Evolutionary conservation across 2,113 vertebrate genomes (phyloP).

Genomic region (Pollimyrus isidori): DNA sequence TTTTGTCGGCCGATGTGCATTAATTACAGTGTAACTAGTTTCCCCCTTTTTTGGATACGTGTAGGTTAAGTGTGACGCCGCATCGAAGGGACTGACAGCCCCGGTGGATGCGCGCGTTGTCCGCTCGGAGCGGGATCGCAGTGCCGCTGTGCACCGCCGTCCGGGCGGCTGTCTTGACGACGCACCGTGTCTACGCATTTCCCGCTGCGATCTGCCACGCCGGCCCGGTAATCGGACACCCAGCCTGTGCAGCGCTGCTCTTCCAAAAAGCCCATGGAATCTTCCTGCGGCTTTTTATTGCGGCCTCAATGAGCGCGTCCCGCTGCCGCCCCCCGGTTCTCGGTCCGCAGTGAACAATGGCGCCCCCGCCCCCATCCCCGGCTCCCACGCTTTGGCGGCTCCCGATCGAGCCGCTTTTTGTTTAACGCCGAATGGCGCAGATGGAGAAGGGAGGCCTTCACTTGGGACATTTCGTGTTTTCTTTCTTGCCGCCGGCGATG

Average conservation of each 20-base stretch:
- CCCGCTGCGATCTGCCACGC: not conserved
- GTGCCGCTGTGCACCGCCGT: not conserved
- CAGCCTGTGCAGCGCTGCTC: not conserved
- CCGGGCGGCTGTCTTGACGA: not conserved
- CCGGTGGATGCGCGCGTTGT: not conserved
- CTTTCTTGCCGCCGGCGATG: not conserved
- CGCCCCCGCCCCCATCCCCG: constrained; percentile 31
- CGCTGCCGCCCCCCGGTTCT: constrained; percentile 23
- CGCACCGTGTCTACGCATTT: not conserved
- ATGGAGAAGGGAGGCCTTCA: constrained; percentile 16
- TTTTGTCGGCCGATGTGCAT: not conserved
- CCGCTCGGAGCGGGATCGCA: too few species aligned
- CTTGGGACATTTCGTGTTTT: not conserved
- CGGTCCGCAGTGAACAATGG: constrained; percentile 64
- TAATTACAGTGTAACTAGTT: not conserved
- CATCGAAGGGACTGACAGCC: not conserved
- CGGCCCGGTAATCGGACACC: not conserved
- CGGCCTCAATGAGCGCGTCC: not conserved
- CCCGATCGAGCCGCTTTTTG: constrained; percentile 26
- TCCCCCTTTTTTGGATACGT: not conserved
- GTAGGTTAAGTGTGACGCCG: not conserved
- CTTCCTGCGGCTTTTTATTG: not conserved
- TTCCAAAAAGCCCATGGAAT: not conserved
- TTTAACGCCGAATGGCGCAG: constrained; percentile 30
- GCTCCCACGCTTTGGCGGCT: constrained; percentile 25